These are phyloP conservation scores for Macrotrachela quadricornifera DNA, from an alignment of 1,140 invertebrate species.

Conservation along the genomic window DNA sequence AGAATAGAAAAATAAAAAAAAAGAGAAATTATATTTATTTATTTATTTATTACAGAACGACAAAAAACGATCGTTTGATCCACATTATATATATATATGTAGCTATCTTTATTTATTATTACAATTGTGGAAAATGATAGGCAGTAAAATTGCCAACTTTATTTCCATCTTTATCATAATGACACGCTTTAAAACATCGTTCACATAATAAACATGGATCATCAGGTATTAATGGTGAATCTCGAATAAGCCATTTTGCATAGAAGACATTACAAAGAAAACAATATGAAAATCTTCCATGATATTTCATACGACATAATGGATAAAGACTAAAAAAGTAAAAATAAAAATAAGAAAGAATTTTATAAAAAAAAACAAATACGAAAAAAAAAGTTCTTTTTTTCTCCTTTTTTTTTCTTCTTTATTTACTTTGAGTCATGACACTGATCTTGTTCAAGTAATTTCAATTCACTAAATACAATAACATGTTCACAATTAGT, in stretches of 20 bases:
- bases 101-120: too few species aligned
- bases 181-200: conserved; percentile 1
- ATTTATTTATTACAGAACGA: too few species aligned
- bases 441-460: too few species aligned
- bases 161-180: neutral
- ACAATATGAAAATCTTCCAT: conserved; percentile 6
- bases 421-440: too few species aligned
- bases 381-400: too few species aligned
- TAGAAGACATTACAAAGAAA: conserved; percentile 6
- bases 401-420: too few species aligned
- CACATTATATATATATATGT: neutral
- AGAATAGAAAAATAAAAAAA: too few species aligned
- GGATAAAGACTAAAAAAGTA: neutral
- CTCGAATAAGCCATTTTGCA: conserved; percentile 5
- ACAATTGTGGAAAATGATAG: conserved; percentile 1
- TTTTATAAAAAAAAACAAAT: too few species aligned
- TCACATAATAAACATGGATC: conserved; percentile 9
- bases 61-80: too few species aligned
- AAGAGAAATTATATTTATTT: too few species aligned
- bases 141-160: conserved; percentile 4
- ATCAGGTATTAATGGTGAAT: conserved; percentile 2
- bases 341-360: too few species aligned
- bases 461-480: conserved; percentile 2
- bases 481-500: conserved; percentile 6
- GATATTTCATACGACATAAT: neutral